Percentiles rank a stretch among this genome's conserved stretches.
Evolutionary conservation across 2,797 vertebrate genomes (phyloP).

Genomic region (Helicolenus hilgendorfi): DNA sequence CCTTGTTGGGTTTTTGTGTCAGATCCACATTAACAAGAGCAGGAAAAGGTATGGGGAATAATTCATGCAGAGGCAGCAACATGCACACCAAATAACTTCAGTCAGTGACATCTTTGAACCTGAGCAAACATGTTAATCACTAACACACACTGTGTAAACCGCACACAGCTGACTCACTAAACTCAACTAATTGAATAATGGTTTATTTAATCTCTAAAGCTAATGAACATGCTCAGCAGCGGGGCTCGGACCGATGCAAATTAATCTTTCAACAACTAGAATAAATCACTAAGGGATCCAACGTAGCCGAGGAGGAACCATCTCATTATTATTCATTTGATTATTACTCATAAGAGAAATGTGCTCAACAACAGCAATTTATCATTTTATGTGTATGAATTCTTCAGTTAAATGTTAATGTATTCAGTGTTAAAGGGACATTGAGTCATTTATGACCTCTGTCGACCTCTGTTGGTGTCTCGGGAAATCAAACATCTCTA

Average conservation of each 20-base stretch:
- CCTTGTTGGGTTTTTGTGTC: not conserved
- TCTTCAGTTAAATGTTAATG: not conserved
- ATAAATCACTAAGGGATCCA: not conserved
- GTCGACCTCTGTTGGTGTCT: not conserved
- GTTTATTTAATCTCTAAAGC: slow-evolving; percentile 31
- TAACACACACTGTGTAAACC: not conserved
- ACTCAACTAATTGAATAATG: slow-evolving; percentile 35
- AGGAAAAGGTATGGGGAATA: not conserved
- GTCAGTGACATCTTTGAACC: not conserved
- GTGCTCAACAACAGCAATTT: not conserved
- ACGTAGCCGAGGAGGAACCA: not conserved
- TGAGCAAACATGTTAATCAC: not conserved
- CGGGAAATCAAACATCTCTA: not conserved
- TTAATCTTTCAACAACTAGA: not conserved
- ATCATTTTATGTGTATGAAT: not conserved
- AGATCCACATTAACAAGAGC: not conserved
- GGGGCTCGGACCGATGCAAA: not conserved
- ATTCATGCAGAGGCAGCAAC: not conserved
- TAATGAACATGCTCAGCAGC: slow-evolving; percentile 20
- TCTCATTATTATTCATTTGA: not conserved
- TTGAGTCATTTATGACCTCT: not conserved
- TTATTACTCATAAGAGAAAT: not conserved
- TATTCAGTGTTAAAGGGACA: not conserved
- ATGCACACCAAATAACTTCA: not conserved
- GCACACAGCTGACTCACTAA: slow-evolving; percentile 11